Base-by-base conservation (phyloP, 2,888 invertebrate genomes). In the Zygaena filipendulae region DNA sequence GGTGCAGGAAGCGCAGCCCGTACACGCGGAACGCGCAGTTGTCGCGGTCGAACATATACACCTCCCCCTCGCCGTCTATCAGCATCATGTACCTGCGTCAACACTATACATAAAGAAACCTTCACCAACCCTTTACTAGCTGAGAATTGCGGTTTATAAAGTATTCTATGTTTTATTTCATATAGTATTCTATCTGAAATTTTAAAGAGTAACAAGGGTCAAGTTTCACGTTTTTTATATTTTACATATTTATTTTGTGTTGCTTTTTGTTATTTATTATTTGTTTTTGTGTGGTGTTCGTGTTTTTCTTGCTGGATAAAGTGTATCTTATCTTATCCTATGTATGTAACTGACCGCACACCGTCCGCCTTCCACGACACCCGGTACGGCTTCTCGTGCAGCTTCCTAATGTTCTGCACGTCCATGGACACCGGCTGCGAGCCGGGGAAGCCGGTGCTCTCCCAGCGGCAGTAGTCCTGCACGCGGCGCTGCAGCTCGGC, bases 351-450 rank as follows among this genome's bases (percentile, higher is more conserved):
- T 56, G 59, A 92, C 90, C 95, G 87, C 16, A 91, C 92, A 19
- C 99, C 99, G 67, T 99, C 99, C 6, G 99, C 99, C 61, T 99
- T 99, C 99, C 99, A 99, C 2, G 97, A 98, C 1, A 99, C 97
- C 59, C 89, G 86, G 56, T 99, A 99, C 0, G 92, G 92, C 53
- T 92, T 92, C 40, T 87, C 70, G 14, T 84, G 81, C 3, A 99
- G 68, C 7, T 89, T 81, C 27, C 67, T 62, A 24, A 99, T 77
- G 63, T 99, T 99, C 1, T 82, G 55, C 2, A 79, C 69, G 52
- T 94, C 92, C 96, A 99, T 96, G 0, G 97, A 97, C 0, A 99
- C 96, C 0, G 99, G 99, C 57, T 99, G 99, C 2, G 90, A 88
- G 0, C 99, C 99, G 0, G 98, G 97, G 71, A 99, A 99, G 0